Conservation (phyloP, 2,113 vertebrate species). For the Phyllopteryx taeniolatus region DNA sequence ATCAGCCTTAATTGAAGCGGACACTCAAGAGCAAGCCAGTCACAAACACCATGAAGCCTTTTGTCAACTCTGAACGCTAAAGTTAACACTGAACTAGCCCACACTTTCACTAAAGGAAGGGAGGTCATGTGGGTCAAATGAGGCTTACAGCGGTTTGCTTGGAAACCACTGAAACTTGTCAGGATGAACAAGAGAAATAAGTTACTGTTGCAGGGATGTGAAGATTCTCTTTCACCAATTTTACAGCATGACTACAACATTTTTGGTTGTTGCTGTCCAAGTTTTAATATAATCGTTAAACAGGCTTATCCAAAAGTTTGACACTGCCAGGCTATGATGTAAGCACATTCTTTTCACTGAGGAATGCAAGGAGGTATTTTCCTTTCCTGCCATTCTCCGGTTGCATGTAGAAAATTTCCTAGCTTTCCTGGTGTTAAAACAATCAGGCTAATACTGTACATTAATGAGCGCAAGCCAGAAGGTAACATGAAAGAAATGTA, state of each 20-base stretch:
- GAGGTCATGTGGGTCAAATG: neutral
- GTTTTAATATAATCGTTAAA: conserved; percentile 20
- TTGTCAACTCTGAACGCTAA: neutral
- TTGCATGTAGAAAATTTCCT: neutral
- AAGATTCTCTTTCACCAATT: no score
- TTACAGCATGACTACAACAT: no score
- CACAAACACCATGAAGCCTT: neutral
- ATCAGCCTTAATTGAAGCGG: neutral
- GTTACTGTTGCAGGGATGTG: neutral
- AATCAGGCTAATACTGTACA: neutral
- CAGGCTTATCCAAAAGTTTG: conserved; percentile 18
- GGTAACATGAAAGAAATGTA: neutral
- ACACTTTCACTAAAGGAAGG: no score
- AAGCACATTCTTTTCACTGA: conserved; percentile 45
- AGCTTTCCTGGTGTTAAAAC: neutral
- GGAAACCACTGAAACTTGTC: neutral
- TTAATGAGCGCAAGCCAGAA: neutral
- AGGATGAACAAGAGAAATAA: no score
- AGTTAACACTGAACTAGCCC: no score
- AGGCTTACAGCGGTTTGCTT: neutral
- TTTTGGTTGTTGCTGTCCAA: neutral
- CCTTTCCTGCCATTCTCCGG: conserved; percentile 11
- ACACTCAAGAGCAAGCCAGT: neutral
- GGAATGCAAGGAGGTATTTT: conserved; percentile 55
- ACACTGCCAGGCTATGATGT: conserved; percentile 7